Evolutionary conservation across 1,140 invertebrate genomes (phyloP), one percentile per base, ranked within the genome.

Genomic region (Drosophila nebulosa): DNA sequence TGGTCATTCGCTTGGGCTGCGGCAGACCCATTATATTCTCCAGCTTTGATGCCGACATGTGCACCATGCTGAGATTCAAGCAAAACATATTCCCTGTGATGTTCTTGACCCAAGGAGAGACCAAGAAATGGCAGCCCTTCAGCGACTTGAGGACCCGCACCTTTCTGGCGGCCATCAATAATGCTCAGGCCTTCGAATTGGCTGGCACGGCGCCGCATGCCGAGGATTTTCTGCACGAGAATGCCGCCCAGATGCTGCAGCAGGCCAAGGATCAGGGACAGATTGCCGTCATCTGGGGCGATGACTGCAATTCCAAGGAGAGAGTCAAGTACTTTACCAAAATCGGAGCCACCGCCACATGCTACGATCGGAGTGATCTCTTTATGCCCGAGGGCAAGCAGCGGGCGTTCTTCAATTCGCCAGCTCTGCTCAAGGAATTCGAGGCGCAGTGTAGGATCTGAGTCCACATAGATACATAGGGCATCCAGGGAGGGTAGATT

Each of bases 41-140:
- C 1, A 97, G 96, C 79, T 99, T 99, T 92, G 97, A 99, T 92
- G 97, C 98, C 0, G 97, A 99, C 86, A 96, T 98, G 61, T 98
- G 97, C 88, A 95, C 96, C 1, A 97, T 98, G 97, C 93, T 98
- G 51, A 93, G 96, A 32, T 92, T 97, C 64, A 99, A 99, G 90
- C 98, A 99, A 92, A 99, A 98, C 91, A 96, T 96, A 77, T 99
- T 98, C 92, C 98, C 98, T 0, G 96, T 98, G 0, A 95, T 99
- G 92, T 98, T 99, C 91, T 92, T 99, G 53, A 98, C 97, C 0
- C 94, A 97, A 93, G 98, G 97, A 3, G 91, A 96, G 22, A 96
- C 95, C 1, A 89, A 92, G 6, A 95, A 95, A 73, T 98, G 97
- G 92, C 94, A 95, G 32, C 94, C 95, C 6, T 99, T 98, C 90